Conservation (phyloP, 2,113 vertebrate species). For the Neopipo cinnamomea region DNA sequence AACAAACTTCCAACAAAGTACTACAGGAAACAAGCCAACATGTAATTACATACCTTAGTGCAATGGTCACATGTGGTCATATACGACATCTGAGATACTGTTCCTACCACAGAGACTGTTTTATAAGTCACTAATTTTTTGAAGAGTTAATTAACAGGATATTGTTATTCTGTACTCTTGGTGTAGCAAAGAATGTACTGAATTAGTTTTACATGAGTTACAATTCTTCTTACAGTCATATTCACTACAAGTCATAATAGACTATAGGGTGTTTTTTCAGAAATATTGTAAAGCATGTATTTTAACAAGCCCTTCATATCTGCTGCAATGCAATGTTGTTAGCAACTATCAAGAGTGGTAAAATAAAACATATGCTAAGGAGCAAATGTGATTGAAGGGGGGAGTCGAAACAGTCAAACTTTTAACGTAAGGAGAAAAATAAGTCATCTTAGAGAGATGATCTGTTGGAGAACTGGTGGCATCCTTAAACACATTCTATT, state of each 20-base stretch:
- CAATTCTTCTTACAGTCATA: background rate
- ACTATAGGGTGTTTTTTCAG: background rate
- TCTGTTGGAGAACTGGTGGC: background rate
- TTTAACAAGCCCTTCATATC: constrained; percentile 16
- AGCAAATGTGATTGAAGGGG: background rate
- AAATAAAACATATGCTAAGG: constrained; percentile 37
- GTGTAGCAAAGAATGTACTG: background rate
- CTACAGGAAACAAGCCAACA: background rate
- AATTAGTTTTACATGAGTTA: background rate
- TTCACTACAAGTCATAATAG: background rate
- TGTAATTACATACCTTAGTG: background rate
- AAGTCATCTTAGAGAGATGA: background rate
- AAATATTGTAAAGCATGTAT: background rate
- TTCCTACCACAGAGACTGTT: background rate
- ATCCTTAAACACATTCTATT: background rate
- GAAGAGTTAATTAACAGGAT: background rate
- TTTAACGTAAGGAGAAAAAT: background rate
- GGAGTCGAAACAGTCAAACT: background rate
- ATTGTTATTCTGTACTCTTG: background rate
- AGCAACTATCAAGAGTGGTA: background rate
- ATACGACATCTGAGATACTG: background rate
- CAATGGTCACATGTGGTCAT: background rate
- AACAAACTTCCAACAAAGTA: background rate
- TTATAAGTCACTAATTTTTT: constrained; percentile 6
- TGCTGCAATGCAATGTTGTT: constrained; percentile 6